phyloP scores from a whole-genome alignment of 2,888 invertebrate species.

The Chesias legatella region DNA sequence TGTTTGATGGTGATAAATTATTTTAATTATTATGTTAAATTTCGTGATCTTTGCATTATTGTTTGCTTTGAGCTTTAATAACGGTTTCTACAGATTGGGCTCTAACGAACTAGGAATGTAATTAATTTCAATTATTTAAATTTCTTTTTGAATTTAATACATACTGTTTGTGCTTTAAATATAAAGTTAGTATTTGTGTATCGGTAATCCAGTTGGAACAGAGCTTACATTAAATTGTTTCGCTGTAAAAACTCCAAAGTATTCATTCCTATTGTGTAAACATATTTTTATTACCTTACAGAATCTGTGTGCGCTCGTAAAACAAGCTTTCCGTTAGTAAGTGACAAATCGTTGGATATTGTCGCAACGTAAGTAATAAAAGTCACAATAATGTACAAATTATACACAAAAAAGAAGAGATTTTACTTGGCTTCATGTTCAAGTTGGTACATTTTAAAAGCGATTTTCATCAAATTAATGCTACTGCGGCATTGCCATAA shows the following conservation, averaged over 20 bases:
- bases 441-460: conserved; percentile 24
- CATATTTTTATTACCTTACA: conserved; percentile 52
- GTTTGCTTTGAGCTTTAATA: too few relatives aligned
- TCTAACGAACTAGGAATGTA: too few relatives aligned
- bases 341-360: conserved; percentile 65
- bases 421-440: conserved; percentile 40
- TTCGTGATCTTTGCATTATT: too few relatives aligned
- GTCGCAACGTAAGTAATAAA: conserved; percentile 56
- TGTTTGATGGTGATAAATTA: background rate
- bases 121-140: too few relatives aligned
- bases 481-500: conserved; percentile 7
- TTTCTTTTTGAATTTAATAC: too few relatives aligned
- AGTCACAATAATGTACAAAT: conserved; percentile 57
- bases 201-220: conserved; percentile 47
- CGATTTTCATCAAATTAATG: conserved; percentile 16
- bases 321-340: conserved; percentile 62
- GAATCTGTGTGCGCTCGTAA: conserved; percentile 52
- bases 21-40: too few relatives aligned
- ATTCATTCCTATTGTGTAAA: conserved; percentile 61
- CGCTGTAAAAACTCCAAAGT: conserved; percentile 56
- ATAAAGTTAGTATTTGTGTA: background rate
- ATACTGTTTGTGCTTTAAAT: too few relatives aligned
- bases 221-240: conserved; percentile 54
- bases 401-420: conserved; percentile 53
- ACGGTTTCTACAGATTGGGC: too few relatives aligned